Evolutionary conservation across 2,888 invertebrate genomes (phyloP).

Genomic region (Nymphalis polychloros): DNA sequence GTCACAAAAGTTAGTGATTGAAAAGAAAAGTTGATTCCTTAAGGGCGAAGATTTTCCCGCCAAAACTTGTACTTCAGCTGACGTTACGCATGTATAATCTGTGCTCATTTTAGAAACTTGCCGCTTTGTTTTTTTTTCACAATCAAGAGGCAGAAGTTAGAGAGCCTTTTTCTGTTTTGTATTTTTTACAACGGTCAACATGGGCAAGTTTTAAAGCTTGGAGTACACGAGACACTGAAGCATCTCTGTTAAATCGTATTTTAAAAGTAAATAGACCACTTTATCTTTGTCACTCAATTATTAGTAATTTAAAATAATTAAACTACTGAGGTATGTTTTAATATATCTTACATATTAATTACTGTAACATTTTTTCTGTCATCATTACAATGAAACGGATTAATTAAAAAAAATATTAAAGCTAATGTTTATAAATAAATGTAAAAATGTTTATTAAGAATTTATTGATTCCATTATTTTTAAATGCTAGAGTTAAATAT

Average conservation of each 20-base stretch:
- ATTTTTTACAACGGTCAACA: constrained; percentile 26
- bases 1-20: constrained; percentile 8
- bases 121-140: constrained; percentile 45
- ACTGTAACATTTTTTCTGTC: no score
- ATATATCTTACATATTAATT: no score
- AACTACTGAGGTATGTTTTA: no score
- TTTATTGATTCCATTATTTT: no score
- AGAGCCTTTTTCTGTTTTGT: constrained; percentile 36
- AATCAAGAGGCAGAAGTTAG: constrained; percentile 43
- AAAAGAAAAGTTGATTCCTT: constrained; percentile 22
- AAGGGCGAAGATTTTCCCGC: constrained; percentile 29
- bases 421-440: no score
- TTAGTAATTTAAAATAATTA: no score
- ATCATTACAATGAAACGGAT: no score
- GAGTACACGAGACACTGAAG: constrained; percentile 7
- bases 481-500: background rate
- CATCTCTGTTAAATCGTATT: background rate
- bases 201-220: constrained; percentile 14
- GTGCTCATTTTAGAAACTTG: constrained; percentile 50
- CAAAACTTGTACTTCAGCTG: constrained; percentile 45
- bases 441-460: no score
- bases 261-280: no score
- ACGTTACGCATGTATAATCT: constrained; percentile 63
- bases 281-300: no score
- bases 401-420: no score